Conservation (phyloP, 2,888 invertebrate species). For the Callyntrura sp. region DNA sequence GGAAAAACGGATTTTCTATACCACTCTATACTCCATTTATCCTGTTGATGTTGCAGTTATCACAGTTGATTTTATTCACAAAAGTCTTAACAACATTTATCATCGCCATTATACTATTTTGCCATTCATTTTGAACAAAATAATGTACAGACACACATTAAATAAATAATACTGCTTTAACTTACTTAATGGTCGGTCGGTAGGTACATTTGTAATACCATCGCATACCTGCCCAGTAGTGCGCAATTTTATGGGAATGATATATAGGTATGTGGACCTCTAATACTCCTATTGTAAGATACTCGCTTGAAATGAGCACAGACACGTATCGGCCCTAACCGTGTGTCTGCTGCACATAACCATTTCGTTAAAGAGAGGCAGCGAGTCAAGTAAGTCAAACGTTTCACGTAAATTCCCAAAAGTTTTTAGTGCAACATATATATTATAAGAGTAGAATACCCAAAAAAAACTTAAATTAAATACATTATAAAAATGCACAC, state of each 20-base stretch:
- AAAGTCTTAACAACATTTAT: conserved; percentile 36
- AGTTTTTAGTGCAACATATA: background rate
- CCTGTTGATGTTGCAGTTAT: background rate
- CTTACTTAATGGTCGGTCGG: background rate
- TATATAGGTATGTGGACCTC: background rate
- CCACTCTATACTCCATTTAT: conserved; percentile 33
- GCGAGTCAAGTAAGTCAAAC: conserved; percentile 38
- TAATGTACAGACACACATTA: background rate
- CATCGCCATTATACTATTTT: conserved; percentile 17
- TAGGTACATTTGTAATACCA: background rate
- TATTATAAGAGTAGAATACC: no score
- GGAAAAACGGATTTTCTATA: conserved; percentile 15
- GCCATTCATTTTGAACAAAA: conserved; percentile 7
- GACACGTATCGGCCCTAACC: no score
- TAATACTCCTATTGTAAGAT: background rate
- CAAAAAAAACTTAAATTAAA: conserved; percentile 35
- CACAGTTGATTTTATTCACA: conserved; percentile 7
- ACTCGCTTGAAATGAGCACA: conserved; percentile 35
- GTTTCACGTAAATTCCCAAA: conserved; percentile 3
- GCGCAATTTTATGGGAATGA: background rate
- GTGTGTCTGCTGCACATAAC: no score
- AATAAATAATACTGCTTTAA: no score
- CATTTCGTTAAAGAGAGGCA: background rate
- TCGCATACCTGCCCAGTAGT: background rate
- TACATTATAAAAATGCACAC: background rate